Base-by-base conservation (phyloP, 2,113 vertebrate genomes). In the Diphyllodes magnificus region DNA sequence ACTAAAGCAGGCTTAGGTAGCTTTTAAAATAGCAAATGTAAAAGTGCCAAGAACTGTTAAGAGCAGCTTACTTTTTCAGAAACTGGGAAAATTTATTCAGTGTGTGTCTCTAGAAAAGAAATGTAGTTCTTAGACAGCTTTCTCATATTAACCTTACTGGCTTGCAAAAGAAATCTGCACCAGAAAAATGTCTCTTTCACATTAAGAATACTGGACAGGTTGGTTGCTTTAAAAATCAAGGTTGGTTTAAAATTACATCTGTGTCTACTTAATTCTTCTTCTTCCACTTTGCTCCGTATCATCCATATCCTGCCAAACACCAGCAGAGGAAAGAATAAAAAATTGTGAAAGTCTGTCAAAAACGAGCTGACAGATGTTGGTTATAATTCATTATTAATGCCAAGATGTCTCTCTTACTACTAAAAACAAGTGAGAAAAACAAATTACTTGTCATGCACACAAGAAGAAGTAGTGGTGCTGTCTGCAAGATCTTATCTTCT, bases 241-340 rank as follows among this genome's bases (percentile, higher is more conserved):
- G 8, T n/a, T 49, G 30, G 10, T 77, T 88, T 71, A 78, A 65
- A 85, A 57, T 77, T 64, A 7, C 6, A 28, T 77, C 25, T 47
- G 53, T 12, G 47, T 64, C 17, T 75, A 60, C 31, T 72, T 84
- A 76, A 28, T 82, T 72, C 6, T 65, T 83, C 21, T 51, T 66
- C 66, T 80, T 56, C 25, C 22, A 11, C 20, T 47, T 18, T 33
- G 7, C 10, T 2, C 42, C 0, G 0, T 3, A 1, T 45, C 7
- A 12, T 45, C 61, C 8, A 3, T 69, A 59, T 56, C 8, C 11
- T 70, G 28, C 45, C 72, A 68, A 79, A 60, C 21, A 37, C 9
- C 53, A 92, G 25, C 47, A 71, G 40, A 88, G 51, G 30, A 82
- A 88, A 88, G 63, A 82, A 54, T 53, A 57, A 87, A 86, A 63